phyloP scores from a whole-genome alignment of 2,797 vertebrate species.

The Odontamblyopus lacepedii region DNA sequence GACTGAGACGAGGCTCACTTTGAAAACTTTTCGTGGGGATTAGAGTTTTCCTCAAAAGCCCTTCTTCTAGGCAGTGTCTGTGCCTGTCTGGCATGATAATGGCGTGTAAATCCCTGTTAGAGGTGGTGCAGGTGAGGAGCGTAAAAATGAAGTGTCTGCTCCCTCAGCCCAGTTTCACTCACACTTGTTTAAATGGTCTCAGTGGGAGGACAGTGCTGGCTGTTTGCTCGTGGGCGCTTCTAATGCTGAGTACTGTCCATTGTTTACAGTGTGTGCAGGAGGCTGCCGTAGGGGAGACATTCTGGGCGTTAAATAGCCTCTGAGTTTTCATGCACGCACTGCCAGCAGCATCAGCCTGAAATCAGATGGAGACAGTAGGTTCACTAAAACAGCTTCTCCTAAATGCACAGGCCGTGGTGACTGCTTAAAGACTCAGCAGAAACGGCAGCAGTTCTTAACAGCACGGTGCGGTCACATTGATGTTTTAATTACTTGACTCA shows the following conservation, averaged over 20 bases:
- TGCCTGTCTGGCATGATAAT: conserved; percentile 24
- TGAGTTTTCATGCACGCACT: background rate
- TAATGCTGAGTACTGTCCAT: conserved; percentile 16
- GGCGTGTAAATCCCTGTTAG: conserved; percentile 46
- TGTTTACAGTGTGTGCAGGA: background rate
- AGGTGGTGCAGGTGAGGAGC: conserved; percentile 35
- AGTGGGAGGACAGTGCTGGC: conserved; percentile 26
- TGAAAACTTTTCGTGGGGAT: conserved; percentile 36
- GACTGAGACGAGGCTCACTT: conserved; percentile 15
- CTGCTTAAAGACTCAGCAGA: conserved; percentile 35
- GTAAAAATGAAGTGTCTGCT: conserved; percentile 11
- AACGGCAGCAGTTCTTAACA: conserved; percentile 51
- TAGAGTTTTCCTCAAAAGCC: conserved; percentile 40
- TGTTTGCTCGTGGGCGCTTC: conserved; percentile 8
- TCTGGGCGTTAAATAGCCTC: background rate
- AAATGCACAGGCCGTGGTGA: conserved; percentile 35
- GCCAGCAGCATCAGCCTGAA: background rate
- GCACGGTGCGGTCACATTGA: conserved; percentile 67
- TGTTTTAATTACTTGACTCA: conserved; percentile 82
- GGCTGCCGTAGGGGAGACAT: background rate
- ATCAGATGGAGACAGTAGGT: conserved; percentile 11
- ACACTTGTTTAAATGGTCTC: conserved; percentile 30
- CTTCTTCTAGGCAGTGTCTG: conserved; percentile 16
- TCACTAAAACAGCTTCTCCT: conserved; percentile 16
- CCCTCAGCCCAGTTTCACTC: conserved; percentile 1